Conservation (phyloP, 2,113 vertebrate genomes). For the Ctenomys sociabilis region DNA sequence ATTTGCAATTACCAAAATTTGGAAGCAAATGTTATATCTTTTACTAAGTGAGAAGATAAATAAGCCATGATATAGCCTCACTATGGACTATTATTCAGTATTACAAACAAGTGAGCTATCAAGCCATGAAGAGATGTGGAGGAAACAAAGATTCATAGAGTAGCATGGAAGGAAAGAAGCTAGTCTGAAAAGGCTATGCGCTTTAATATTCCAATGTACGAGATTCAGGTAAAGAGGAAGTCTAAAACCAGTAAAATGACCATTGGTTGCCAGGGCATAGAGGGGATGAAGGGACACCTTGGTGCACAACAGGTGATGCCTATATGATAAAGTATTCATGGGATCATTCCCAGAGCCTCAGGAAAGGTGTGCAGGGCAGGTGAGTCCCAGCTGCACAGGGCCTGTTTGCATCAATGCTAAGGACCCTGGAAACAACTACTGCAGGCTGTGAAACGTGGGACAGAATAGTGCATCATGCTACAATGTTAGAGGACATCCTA, state of each 20-base stretch:
- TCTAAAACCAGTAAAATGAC: background rate
- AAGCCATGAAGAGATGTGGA: background rate
- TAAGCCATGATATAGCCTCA: background rate
- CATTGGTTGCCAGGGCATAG: background rate
- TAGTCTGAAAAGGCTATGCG: background rate
- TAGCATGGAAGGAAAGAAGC: background rate
- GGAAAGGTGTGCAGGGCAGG: too few relatives aligned
- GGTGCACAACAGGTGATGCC: background rate
- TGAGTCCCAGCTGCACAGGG: too few relatives aligned
- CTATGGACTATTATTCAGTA: background rate
- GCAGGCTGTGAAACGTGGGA: too few relatives aligned
- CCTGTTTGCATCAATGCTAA: too few relatives aligned
- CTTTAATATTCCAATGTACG: background rate
- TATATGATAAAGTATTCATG: too few relatives aligned
- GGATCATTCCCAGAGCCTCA: too few relatives aligned
- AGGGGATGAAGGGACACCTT: background rate
- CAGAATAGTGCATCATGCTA: too few relatives aligned
- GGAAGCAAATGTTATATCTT: background rate
- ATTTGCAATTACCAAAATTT: background rate
- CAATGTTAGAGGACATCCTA: too few relatives aligned
- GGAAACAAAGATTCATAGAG: background rate
- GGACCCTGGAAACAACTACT: too few relatives aligned
- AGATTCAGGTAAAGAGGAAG: background rate
- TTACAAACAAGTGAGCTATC: background rate
- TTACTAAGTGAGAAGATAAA: background rate